phyloP scores from a whole-genome alignment of 2,888 invertebrate genomes.

The Pyrochroa serraticornis region DNA sequence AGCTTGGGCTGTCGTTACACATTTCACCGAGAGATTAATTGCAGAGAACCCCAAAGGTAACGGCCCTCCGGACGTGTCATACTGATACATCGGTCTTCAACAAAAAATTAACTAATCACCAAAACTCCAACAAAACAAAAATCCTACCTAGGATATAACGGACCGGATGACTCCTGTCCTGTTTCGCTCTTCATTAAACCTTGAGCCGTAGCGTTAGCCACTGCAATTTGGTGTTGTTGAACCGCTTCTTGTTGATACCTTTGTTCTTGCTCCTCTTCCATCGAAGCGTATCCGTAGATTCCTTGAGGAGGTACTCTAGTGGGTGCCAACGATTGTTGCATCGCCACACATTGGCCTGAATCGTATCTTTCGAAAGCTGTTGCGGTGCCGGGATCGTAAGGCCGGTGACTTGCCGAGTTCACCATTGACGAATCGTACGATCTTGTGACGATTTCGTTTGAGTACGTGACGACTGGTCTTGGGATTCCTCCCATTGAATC shows the following conservation, averaged over 20 bases:
- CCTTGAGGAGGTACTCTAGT: conserved; percentile 61
- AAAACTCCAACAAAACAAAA: too few species aligned
- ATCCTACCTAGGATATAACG: conserved; percentile 73
- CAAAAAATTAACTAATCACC: too few species aligned
- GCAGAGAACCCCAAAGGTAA: conserved; percentile 79
- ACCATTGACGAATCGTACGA: conserved; percentile 61
- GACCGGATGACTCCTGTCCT: conserved; percentile 70
- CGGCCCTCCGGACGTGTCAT: conserved; percentile 73
- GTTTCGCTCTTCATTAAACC: conserved; percentile 71
- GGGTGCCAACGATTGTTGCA: conserved; percentile 59
- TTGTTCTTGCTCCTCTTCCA: conserved; percentile 68
- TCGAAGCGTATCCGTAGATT: conserved; percentile 66
- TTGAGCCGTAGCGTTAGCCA: conserved; percentile 61
- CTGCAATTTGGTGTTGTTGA: conserved; percentile 62
- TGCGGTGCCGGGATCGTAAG: conserved; percentile 65
- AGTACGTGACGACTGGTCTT: conserved; percentile 65
- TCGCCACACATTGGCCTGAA: conserved; percentile 55
- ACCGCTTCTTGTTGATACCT: conserved; percentile 57
- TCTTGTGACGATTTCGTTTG: conserved; percentile 60
- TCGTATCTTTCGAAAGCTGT: conserved; percentile 72
- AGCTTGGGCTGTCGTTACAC: conserved; percentile 74
- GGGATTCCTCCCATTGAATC: conserved; percentile 65
- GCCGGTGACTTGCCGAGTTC: conserved; percentile 62
- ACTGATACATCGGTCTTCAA: conserved; percentile 80
- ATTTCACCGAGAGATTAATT: conserved; percentile 85